Conservation (phyloP, 2,797 vertebrate genomes). For the Mionectes olivaceus region DNA sequence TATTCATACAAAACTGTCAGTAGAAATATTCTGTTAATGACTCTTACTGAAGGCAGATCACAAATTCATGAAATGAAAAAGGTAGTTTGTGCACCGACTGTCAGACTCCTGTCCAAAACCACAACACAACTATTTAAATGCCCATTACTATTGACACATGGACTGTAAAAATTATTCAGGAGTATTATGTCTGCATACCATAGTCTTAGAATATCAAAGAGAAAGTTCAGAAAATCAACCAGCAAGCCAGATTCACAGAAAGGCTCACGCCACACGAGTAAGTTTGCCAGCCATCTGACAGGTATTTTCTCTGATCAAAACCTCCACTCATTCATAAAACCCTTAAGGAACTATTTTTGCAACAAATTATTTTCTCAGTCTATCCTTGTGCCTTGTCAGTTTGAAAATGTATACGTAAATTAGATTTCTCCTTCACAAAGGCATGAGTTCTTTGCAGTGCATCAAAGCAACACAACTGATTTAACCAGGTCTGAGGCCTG, state of each 20-base stretch:
- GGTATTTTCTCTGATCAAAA: background rate
- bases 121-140: background rate
- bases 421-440: background rate
- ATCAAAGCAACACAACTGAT: background rate
- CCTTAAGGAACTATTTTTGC: background rate
- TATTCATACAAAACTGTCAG: background rate
- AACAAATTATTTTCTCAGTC: background rate
- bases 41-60: background rate
- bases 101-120: background rate
- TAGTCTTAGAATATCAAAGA: background rate
- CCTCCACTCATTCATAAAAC: background rate
- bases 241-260: background rate
- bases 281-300: background rate
- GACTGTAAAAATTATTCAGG: background rate
- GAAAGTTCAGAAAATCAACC: background rate
- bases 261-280: accelerated
- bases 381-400: background rate
- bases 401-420: background rate
- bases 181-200: background rate
- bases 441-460: background rate
- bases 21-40: background rate
- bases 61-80: background rate
- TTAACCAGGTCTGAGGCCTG: background rate
- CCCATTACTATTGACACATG: background rate
- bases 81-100: background rate